A percentile compares a stretch with the other conserved stretches of the same genome.
phyloP scores from a whole-genome alignment of 2,113 vertebrate species.

The Ailurus styani region DNA sequence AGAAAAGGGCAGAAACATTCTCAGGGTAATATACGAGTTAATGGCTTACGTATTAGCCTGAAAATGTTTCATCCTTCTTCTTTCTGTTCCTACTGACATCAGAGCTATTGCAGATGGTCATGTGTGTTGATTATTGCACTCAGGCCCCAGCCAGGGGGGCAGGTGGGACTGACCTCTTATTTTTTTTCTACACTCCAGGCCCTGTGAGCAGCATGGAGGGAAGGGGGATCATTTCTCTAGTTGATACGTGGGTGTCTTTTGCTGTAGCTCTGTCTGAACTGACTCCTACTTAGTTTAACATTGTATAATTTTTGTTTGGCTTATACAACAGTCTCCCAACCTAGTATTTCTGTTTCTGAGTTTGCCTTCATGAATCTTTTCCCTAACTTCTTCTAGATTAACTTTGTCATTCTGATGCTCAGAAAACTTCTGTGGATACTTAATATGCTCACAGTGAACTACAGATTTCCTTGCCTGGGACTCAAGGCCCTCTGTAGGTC shows the following conservation, averaged over 20 bases:
- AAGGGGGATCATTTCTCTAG: neutral
- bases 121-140: neutral
- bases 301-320: neutral
- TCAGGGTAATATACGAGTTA: neutral
- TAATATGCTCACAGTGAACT: neutral
- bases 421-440: neutral
- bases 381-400: neutral
- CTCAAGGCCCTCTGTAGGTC: neutral
- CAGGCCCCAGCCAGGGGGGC: rapidly evolving
- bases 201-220: rapidly evolving
- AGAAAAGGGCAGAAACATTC: neutral
- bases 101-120: neutral
- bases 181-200: neutral
- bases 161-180: neutral
- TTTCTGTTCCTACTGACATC: neutral
- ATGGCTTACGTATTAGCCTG: neutral
- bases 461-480: neutral
- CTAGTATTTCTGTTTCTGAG: neutral
- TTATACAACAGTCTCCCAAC: neutral
- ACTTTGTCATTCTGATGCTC: neutral
- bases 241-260: rapidly evolving
- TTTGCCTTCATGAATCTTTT: neutral
- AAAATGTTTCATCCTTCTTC: neutral
- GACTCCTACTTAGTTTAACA: neutral
- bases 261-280: neutral